A percentile compares a stretch with the other conserved stretches of the same genome.
Conservation (phyloP, 2,113 vertebrate species). For the Menidia beryllina region DNA sequence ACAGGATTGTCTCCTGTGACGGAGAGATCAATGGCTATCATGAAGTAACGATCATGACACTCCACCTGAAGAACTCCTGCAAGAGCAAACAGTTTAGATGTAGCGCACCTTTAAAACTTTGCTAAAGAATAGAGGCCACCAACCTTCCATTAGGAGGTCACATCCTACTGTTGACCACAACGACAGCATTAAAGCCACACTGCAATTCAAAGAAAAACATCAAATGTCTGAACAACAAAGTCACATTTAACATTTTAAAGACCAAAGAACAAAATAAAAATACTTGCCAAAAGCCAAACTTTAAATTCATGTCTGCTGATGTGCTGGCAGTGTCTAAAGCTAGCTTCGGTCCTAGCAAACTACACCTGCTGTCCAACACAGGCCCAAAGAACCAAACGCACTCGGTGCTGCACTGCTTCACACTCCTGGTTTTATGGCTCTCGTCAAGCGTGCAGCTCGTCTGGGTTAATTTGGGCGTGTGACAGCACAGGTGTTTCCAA, state of each 20-base stretch:
- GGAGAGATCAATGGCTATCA: slow-evolving; percentile 38
- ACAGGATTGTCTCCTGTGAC: slow-evolving; percentile 31
- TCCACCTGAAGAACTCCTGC: slow-evolving; percentile 32
- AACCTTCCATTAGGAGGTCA: slow-evolving; percentile 18
- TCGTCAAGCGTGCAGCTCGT: slow-evolving; percentile 9
- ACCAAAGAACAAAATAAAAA: not conserved
- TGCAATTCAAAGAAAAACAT: slow-evolving; percentile 22
- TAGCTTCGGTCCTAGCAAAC: slow-evolving; percentile 41
- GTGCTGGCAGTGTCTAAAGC: slow-evolving; percentile 58
- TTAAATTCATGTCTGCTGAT: slow-evolving; percentile 51
- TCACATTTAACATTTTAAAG: not conserved
- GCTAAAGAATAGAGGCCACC: too few species aligned
- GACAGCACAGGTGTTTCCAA: not conserved
- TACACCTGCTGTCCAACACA: slow-evolving; percentile 42
- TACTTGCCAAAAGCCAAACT: slow-evolving; percentile 13
- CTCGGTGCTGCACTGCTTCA: accelerated
- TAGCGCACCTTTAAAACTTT: accelerated
- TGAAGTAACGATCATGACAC: slow-evolving; percentile 53
- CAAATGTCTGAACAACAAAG: too few species aligned
- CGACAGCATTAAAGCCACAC: slow-evolving; percentile 41
- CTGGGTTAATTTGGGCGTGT: slow-evolving; percentile 3
- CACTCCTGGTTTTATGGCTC: slow-evolving; percentile 24
- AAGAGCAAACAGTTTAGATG: not conserved
- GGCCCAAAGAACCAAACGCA: not conserved
- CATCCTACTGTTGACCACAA: not conserved